Evolutionary conservation across 2,888 invertebrate species (phyloP).

Genomic region (Acleris laterana): DNA sequence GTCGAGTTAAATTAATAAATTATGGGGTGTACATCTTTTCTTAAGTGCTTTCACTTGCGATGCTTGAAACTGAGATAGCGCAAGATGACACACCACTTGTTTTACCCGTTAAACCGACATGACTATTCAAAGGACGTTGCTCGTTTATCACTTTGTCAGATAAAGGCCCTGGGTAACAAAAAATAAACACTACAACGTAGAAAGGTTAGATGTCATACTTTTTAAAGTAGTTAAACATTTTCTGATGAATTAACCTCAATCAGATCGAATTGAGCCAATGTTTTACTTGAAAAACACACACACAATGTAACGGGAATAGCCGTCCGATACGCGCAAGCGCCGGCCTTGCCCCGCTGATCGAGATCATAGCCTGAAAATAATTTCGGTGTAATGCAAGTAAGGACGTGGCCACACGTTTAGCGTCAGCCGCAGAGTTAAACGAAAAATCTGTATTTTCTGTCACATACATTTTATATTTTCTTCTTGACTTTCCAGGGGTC

Average conservation of each 20-base stretch:
- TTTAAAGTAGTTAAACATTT: neutral
- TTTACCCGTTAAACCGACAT: no score
- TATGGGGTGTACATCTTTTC: neutral
- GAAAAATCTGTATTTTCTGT: neutral
- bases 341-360: conserved; percentile 26
- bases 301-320: conserved; percentile 24
- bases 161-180: no score
- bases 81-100: no score
- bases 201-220: no score
- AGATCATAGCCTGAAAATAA: conserved; percentile 26
- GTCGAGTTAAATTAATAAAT: conserved; percentile 24
- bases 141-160: no score
- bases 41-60: no score
- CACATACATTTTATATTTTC: no score
- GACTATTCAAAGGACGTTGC: no score
- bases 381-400: conserved; percentile 17
- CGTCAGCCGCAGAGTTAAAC: neutral
- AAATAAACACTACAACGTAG: no score
- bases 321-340: conserved; percentile 8
- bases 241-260: conserved; percentile 8
- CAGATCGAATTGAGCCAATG: conserved; percentile 9
- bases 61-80: no score
- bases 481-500: no score
- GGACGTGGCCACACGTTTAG: conserved; percentile 3
- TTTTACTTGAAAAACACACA: conserved; percentile 12